Conservation (phyloP, 2,113 vertebrate species). For the Phylloscopus whistleri region DNA sequence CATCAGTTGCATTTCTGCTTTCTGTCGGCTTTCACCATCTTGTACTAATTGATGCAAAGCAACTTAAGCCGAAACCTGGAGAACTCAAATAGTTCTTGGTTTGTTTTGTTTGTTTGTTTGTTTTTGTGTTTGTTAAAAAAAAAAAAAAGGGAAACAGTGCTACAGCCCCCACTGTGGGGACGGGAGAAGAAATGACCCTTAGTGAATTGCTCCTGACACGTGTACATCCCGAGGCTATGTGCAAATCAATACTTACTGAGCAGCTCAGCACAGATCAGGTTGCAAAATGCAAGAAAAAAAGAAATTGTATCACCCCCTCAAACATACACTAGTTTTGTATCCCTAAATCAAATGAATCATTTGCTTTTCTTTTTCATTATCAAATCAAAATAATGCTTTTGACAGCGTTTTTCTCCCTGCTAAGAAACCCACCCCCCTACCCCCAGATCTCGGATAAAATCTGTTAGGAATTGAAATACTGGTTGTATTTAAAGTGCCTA, state of each 20-base stretch:
- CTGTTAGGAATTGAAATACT: background rate
- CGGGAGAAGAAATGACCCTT: background rate
- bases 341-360: background rate
- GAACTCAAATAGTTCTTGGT: background rate
- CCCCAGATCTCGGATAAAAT: background rate
- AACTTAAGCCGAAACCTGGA: background rate
- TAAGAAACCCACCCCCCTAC: background rate
- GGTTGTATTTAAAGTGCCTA: background rate
- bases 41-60: background rate
- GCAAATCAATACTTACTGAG: slow-evolving; percentile 25
- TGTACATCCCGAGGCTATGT: background rate
- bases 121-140: background rate
- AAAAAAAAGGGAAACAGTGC: background rate
- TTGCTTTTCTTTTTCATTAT: slow-evolving; percentile 9
- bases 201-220: background rate
- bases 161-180: background rate
- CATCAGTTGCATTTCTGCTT: background rate
- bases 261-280: background rate
- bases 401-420: background rate
- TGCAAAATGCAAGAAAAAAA: background rate
- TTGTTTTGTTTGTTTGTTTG: background rate
- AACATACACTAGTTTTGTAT: background rate
- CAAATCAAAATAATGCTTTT: background rate
- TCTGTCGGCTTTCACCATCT: background rate
- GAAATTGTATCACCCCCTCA: background rate